Evolutionary conservation across 1,140 invertebrate genomes (phyloP).

Genomic region (Drosophila bipectinata): DNA sequence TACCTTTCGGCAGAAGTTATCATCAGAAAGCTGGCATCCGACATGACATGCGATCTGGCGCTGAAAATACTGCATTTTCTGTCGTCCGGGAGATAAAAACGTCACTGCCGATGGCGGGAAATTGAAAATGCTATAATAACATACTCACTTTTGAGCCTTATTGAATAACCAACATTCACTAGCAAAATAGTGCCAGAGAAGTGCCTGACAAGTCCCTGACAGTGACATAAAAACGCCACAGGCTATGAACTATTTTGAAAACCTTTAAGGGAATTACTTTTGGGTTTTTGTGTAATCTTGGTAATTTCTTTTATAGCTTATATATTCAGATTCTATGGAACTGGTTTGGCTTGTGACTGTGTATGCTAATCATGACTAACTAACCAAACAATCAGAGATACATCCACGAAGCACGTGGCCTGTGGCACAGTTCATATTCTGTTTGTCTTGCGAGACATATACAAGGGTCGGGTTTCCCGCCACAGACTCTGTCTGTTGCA

Average conservation of each 20-base stretch:
- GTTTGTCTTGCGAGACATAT: constrained; percentile 18
- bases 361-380: constrained; percentile 24
- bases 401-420: constrained; percentile 12
- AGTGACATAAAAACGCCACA: neutral
- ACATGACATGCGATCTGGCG: constrained; percentile 45
- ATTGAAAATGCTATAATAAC: constrained; percentile 26
- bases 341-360: neutral
- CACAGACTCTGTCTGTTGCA: constrained; percentile 37
- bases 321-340: neutral
- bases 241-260: neutral
- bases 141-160: neutral
- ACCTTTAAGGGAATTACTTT: neutral
- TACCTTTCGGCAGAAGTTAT: constrained; percentile 46
- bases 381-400: constrained; percentile 21
- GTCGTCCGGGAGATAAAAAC: constrained; percentile 53
- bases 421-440: constrained; percentile 4
- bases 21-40: constrained; percentile 47
- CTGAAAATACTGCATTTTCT: constrained; percentile 24
- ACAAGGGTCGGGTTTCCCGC: neutral
- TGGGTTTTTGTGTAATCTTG: neutral
- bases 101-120: constrained; percentile 44
- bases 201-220: neutral
- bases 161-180: neutral
- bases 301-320: too few species aligned
- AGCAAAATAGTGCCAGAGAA: neutral